Conservation (phyloP, 1,140 invertebrate genomes). For the Neuroterus valhalla region DNA sequence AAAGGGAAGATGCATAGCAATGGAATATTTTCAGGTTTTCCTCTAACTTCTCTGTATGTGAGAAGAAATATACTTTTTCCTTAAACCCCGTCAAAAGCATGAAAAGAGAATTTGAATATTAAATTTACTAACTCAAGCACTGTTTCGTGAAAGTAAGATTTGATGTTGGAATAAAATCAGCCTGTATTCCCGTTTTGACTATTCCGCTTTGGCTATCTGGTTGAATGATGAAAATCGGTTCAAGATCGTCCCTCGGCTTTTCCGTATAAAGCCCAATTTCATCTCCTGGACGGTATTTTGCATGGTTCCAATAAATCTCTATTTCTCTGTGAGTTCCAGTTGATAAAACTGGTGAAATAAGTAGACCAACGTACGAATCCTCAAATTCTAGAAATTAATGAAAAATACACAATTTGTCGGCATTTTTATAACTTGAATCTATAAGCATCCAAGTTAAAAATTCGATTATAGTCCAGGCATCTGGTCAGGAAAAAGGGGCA, state of each 20-base stretch:
- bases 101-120: too few relatives aligned
- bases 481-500: too few relatives aligned
- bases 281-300: conserved; percentile 50
- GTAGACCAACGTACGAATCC: conserved; percentile 48
- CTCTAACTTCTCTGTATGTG: too few relatives aligned
- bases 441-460: too few relatives aligned
- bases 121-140: conserved; percentile 52
- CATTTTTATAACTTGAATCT: too few relatives aligned
- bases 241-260: conserved; percentile 38
- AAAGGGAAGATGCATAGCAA: too few relatives aligned
- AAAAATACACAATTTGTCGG: background rate
- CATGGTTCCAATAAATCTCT: conserved; percentile 63
- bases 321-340: conserved; percentile 53
- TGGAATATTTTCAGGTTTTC: too few relatives aligned
- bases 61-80: too few relatives aligned
- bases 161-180: conserved; percentile 53
- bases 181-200: conserved; percentile 51
- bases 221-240: conserved; percentile 46
- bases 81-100: too few relatives aligned
- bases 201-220: conserved; percentile 50
- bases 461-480: too few relatives aligned
- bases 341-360: conserved; percentile 58
- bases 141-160: conserved; percentile 52
- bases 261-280: conserved; percentile 49
- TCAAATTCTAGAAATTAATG: conserved; percentile 47